Conservation (phyloP, 2,797 vertebrate species). For the Hirundo rustica region DNA sequence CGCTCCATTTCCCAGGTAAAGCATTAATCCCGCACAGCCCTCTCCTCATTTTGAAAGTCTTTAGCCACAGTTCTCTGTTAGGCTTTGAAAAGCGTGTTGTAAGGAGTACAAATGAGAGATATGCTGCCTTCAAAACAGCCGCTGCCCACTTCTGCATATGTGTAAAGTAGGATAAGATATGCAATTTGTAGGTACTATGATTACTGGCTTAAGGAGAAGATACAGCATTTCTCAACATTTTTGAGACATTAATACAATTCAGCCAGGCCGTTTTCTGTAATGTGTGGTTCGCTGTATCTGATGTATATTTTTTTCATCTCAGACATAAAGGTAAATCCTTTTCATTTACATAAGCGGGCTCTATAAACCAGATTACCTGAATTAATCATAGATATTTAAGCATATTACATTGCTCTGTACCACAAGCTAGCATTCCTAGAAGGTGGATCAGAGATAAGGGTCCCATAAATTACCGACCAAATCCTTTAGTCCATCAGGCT, state of each 20-base stretch:
- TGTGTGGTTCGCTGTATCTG: constrained; percentile 57
- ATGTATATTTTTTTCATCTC: constrained; percentile 70
- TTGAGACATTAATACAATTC: constrained; percentile 62
- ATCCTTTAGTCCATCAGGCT: constrained; percentile 63
- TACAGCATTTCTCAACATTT: constrained; percentile 53
- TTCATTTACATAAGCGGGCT: constrained; percentile 58
- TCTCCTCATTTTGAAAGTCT: constrained; percentile 40
- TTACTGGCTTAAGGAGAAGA: constrained; percentile 60
- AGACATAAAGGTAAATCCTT: constrained; percentile 72
- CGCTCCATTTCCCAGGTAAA: constrained; percentile 58
- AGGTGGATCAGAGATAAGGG: constrained; percentile 64
- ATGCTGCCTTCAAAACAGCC: constrained; percentile 41
- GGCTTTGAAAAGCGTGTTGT: constrained; percentile 29
- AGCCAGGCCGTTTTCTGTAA: constrained; percentile 55
- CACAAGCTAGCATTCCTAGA: constrained; percentile 54
- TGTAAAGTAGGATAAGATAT: constrained; percentile 60
- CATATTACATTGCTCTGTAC: constrained; percentile 59
- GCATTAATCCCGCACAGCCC: constrained; percentile 33
- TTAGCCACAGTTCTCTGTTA: constrained; percentile 26
- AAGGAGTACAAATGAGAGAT: constrained; percentile 50
- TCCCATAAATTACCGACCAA: constrained; percentile 59
- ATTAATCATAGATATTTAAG: constrained; percentile 69
- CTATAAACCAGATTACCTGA: constrained; percentile 67
- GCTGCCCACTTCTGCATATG: constrained; percentile 38
- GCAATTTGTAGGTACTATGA: constrained; percentile 60